A percentile compares a stretch with the other conserved stretches of the same genome.
phyloP scores from a whole-genome alignment of 2,113 vertebrate genomes.

The Bufo gargarizans region DNA sequence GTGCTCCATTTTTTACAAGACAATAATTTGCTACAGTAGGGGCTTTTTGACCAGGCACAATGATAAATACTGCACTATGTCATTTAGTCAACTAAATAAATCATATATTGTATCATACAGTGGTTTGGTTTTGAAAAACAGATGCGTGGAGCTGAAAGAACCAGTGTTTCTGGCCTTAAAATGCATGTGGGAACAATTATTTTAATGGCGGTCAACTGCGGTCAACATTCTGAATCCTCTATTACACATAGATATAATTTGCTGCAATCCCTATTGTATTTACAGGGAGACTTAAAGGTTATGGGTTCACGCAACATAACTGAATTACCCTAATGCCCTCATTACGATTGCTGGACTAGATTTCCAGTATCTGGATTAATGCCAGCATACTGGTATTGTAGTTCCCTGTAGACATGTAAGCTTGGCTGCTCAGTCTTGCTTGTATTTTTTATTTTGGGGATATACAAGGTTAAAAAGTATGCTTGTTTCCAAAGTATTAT shows the following conservation, averaged over 20 bases:
- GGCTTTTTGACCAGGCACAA: too few species aligned
- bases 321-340: slow-evolving; percentile 13
- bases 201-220: not conserved
- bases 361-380: not conserved
- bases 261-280: not conserved
- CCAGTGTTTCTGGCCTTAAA: not conserved
- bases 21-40: too few species aligned
- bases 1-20: too few species aligned
- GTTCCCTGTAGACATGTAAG: not conserved
- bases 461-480: not conserved
- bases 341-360: not conserved
- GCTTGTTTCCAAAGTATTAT: not conserved
- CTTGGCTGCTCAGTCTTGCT: not conserved
- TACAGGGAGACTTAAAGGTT: not conserved
- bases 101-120: not conserved
- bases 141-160: not conserved
- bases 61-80: too few species aligned
- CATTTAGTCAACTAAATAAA: not conserved
- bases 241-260: not conserved
- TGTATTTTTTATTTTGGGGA: slow-evolving; percentile 10
- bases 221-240: not conserved
- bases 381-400: not conserved
- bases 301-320: not conserved
- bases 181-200: not conserved
- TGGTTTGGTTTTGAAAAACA: not conserved